A percentile compares a stretch with the other conserved stretches of the same genome.
These are phyloP conservation scores for Saturnia japonica DNA, from an alignment of 2,888 invertebrate species.

Conservation along the genomic window DNA sequence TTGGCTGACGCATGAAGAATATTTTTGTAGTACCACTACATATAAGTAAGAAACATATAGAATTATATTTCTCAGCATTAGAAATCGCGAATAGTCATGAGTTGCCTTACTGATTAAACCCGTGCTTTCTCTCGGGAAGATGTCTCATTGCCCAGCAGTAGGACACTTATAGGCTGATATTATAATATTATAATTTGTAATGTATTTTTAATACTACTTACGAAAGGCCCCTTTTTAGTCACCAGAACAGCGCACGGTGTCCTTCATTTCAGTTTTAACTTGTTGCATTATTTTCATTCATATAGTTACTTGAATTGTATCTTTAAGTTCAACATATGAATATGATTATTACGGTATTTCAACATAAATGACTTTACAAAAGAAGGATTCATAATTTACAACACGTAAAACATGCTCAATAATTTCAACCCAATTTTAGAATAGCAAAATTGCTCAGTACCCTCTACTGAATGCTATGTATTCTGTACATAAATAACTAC, in stretches of 20 bases:
- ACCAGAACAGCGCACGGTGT: not conserved
- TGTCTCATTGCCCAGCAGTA: too few relatives aligned
- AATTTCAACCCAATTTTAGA: constrained; percentile 40
- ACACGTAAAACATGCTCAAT: constrained; percentile 41
- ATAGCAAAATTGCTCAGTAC: constrained; percentile 33
- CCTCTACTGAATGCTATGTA: constrained; percentile 26
- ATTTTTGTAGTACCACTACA: too few relatives aligned
- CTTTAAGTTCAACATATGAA: constrained; percentile 15
- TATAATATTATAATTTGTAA: too few relatives aligned
- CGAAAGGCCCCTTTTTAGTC: not conserved
- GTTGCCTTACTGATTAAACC: too few relatives aligned
- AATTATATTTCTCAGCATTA: too few relatives aligned
- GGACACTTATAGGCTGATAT: too few relatives aligned
- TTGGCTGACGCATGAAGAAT: too few relatives aligned
- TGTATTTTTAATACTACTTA: too few relatives aligned
- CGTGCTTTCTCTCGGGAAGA: too few relatives aligned
- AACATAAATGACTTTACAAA: constrained; percentile 34
- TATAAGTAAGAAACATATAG: too few relatives aligned
- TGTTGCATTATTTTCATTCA: not conserved
- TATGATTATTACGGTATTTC: constrained; percentile 24
- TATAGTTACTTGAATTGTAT: not conserved
- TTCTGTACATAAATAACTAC: constrained; percentile 25
- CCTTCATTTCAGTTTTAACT: not conserved
- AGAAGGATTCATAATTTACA: constrained; percentile 39
- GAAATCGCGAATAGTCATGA: too few relatives aligned